phyloP scores from a whole-genome alignment of 2,797 vertebrate species.

The Psittacula echo region DNA sequence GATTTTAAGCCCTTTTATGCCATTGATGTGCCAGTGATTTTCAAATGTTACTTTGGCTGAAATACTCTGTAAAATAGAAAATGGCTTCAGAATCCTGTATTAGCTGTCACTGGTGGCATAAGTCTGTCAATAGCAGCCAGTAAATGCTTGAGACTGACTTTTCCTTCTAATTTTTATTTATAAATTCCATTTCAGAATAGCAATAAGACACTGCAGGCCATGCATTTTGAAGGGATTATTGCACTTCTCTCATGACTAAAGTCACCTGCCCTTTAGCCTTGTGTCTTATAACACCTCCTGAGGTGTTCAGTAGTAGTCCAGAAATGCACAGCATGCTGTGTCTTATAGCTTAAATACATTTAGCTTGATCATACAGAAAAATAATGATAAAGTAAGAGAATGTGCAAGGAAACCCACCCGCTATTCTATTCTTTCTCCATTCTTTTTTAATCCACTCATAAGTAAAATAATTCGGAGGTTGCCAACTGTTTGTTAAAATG shows the following conservation, averaged over 20 bases:
- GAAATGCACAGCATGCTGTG: slow-evolving; percentile 45
- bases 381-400: slow-evolving; percentile 3
- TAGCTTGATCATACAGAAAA: slow-evolving; percentile 39
- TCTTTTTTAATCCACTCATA: slow-evolving; percentile 10
- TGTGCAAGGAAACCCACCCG: background rate
- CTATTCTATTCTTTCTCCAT: slow-evolving; percentile 3
- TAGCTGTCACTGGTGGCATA: slow-evolving; percentile 44
- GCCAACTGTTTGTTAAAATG: background rate
- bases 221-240: slow-evolving; percentile 48
- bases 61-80: slow-evolving; percentile 29
- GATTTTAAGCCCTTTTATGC: slow-evolving; percentile 21
- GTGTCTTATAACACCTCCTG: slow-evolving; percentile 23
- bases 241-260: slow-evolving; percentile 56
- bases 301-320: slow-evolving; percentile 22
- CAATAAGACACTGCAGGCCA: slow-evolving; percentile 57
- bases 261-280: slow-evolving; percentile 57
- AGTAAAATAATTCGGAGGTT: background rate
- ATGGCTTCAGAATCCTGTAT: background rate
- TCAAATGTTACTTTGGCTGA: slow-evolving; percentile 26
- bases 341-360: slow-evolving; percentile 38
- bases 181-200: slow-evolving; percentile 68
- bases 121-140: slow-evolving; percentile 42
- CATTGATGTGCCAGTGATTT: slow-evolving; percentile 29
- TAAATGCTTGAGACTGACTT: slow-evolving; percentile 32
- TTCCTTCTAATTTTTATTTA: slow-evolving; percentile 69